phyloP scores from a whole-genome alignment of 2,888 invertebrate genomes.

The Acanthacorydalis orientalis region DNA sequence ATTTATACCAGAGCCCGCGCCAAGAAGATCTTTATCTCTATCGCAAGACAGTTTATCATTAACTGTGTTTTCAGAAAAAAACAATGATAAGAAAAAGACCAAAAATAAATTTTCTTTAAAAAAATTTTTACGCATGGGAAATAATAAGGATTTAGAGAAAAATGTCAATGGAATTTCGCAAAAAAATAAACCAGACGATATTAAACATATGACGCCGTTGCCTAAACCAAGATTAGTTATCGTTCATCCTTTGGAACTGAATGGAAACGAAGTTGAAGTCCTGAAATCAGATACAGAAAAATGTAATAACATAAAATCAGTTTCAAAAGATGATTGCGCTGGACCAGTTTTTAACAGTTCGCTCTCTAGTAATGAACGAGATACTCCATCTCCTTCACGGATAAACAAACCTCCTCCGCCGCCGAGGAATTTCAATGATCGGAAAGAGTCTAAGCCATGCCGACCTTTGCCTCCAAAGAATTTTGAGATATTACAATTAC shows the following conservation, averaged over 20 bases:
- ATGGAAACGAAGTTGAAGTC: constrained; percentile 66
- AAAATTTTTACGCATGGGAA: constrained; percentile 66
- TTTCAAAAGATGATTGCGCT: background rate
- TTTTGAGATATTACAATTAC: constrained; percentile 41
- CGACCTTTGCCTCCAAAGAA: constrained; percentile 62
- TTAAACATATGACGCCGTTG: constrained; percentile 33
- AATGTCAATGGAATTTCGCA: constrained; percentile 36
- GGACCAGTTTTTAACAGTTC: background rate
- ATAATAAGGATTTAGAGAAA: constrained; percentile 36
- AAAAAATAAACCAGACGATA: constrained; percentile 34
- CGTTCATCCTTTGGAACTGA: constrained; percentile 74
- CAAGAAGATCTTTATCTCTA: constrained; percentile 51
- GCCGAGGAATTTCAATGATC: constrained; percentile 41
- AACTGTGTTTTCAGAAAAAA: constrained; percentile 23
- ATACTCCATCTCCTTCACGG: constrained; percentile 19
- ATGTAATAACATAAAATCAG: background rate
- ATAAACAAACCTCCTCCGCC: constrained; percentile 62
- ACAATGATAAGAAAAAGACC: constrained; percentile 37
- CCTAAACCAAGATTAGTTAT: constrained; percentile 66
- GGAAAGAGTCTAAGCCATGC: constrained; percentile 42
- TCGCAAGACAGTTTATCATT: constrained; percentile 53
- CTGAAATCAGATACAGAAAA: constrained; percentile 21
- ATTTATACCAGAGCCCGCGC: constrained; percentile 43
- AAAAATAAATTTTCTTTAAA: constrained; percentile 63
- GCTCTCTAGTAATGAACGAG: background rate